A percentile compares a stretch with the other conserved stretches of the same genome.
Evolutionary conservation across 1,140 invertebrate genomes (phyloP).

Genomic region (Dendrolimus kikuchii): DNA sequence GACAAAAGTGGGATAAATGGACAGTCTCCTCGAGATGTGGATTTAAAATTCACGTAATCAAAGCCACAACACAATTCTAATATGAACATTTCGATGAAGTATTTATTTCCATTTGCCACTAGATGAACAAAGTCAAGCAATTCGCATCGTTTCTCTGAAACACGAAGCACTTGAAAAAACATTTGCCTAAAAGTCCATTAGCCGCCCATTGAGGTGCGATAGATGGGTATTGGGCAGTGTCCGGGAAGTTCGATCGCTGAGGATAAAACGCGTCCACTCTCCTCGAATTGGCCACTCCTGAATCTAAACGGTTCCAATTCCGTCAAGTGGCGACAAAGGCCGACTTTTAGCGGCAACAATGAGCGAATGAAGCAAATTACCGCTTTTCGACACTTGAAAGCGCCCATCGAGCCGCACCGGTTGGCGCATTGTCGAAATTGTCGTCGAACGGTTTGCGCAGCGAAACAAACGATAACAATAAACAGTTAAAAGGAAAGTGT

Average conservation of each 20-base stretch:
- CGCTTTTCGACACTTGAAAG: conserved; percentile 64
- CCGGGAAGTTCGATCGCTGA: conserved; percentile 12
- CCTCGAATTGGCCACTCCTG: conserved; percentile 50
- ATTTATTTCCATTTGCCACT: no score
- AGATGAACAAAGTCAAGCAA: background rate
- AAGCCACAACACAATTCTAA: no score
- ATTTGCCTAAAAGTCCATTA: conserved; percentile 39
- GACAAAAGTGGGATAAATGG: no score
- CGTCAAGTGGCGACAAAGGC: conserved; percentile 57
- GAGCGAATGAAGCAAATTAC: conserved; percentile 66
- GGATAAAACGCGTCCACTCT: conserved; percentile 51
- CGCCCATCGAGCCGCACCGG: conserved; percentile 51
- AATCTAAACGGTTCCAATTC: conserved; percentile 68
- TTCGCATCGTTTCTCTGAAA: conserved; percentile 5
- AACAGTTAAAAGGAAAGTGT: conserved; percentile 68
- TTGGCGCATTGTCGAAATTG: conserved; percentile 54
- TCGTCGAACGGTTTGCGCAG: conserved; percentile 56
- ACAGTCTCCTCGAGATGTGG: no score
- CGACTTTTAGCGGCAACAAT: conserved; percentile 64
- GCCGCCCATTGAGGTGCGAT: conserved; percentile 29
- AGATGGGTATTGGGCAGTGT: conserved; percentile 11
- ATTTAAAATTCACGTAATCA: no score
- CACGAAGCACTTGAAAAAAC: conserved; percentile 23
- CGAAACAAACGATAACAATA: conserved; percentile 67
- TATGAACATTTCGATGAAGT: no score